phyloP scores from a whole-genome alignment of 1,140 invertebrate genomes.

The Pentalonia nigronervosa region DNA sequence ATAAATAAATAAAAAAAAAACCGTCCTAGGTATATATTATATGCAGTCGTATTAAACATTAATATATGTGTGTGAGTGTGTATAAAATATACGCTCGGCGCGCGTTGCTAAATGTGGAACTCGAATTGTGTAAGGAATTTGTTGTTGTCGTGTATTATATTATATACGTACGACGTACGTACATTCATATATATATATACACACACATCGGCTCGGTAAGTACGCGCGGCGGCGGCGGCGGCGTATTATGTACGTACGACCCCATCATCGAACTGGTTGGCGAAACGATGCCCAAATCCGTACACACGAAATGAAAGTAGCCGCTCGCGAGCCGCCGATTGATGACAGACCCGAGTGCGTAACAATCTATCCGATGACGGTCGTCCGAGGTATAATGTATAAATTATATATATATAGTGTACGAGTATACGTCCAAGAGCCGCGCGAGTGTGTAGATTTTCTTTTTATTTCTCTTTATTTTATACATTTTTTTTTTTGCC shows the following conservation, averaged over 20 bases:
- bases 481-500: background rate
- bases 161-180: background rate
- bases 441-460: background rate
- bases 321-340: conserved; percentile 21
- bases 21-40: background rate
- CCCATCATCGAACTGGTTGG: conserved; percentile 54
- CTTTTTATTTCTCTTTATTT: background rate
- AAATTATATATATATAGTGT: background rate
- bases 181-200: background rate
- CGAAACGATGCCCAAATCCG: conserved; percentile 56
- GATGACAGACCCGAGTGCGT: conserved; percentile 44
- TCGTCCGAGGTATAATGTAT: conserved; percentile 15
- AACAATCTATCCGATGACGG: conserved; percentile 29
- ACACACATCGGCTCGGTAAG: background rate
- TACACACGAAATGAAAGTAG: conserved; percentile 56
- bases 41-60: background rate
- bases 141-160: conserved; percentile 40
- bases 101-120: conserved; percentile 50
- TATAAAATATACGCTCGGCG: background rate
- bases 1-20: background rate
- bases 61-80: background rate
- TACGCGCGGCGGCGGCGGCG: background rate
- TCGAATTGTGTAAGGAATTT: conserved; percentile 57
- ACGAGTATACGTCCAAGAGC: background rate
- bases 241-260: conserved; percentile 34